Evolutionary conservation across 1,140 invertebrate genomes (phyloP).

Genomic region (Kradibia gibbosae): DNA sequence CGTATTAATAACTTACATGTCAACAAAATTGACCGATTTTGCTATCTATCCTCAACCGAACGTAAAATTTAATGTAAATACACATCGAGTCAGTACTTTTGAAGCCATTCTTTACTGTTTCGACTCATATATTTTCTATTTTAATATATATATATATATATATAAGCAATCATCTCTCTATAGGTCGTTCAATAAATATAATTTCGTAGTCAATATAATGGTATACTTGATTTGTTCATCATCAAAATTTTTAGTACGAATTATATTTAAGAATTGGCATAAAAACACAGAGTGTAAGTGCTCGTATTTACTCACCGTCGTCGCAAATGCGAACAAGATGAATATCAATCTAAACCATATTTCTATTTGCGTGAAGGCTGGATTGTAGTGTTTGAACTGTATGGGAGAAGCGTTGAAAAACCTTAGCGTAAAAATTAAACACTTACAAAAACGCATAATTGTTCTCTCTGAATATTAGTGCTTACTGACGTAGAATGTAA

Average conservation of each 20-base stretch:
- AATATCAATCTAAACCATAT: constrained; percentile 98
- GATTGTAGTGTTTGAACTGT: constrained; percentile 97
- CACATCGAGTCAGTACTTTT: neutral
- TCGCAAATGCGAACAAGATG: constrained; percentile 87
- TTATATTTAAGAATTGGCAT: too few relatives aligned
- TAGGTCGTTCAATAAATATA: too few relatives aligned
- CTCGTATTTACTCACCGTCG: constrained; percentile 87
- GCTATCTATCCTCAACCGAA: neutral
- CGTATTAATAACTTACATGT: neutral
- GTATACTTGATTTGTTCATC: too few relatives aligned
- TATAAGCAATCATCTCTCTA: neutral
- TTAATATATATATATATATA: neutral
- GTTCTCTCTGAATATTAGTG: constrained; percentile 49
- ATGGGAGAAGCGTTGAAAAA: constrained; percentile 55
- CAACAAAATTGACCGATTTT: neutral
- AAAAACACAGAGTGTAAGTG: too few relatives aligned
- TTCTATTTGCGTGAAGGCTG: constrained; percentile 95
- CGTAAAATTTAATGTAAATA: constrained; percentile 20
- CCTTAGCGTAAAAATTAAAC: neutral
- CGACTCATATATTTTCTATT: neutral
- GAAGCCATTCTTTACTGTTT: neutral
- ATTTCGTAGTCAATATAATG: neutral
- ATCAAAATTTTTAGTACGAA: too few relatives aligned
- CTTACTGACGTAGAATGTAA: constrained; percentile 91
- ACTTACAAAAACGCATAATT: neutral